Evolutionary conservation across 1,140 invertebrate species (phyloP), one percentile per base, ranked within the genome.

Genomic region (Lordiphosa stackelbergi): DNA sequence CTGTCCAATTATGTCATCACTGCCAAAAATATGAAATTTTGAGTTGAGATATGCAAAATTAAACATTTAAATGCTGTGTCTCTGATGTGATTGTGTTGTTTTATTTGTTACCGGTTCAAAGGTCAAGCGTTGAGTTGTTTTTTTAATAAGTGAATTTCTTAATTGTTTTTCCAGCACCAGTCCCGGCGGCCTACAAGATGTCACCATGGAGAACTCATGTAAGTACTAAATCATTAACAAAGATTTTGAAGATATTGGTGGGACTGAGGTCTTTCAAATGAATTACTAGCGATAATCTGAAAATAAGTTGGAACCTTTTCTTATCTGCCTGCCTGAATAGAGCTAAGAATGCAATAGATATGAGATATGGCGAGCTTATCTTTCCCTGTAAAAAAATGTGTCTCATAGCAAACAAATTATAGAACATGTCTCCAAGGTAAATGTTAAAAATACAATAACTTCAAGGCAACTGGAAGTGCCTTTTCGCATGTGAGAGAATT

Each of bases 161-260:
- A 78, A 81, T 66, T 75, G 47, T 57, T 43, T 8, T 90, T 90
- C 31, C 86, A 90, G 90, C 63, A 89, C 89, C 24, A 90, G 89
- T 72, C 90, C 90, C 11, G 89, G 89, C 58, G 88, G 87, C 53
- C 64, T 90, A 53, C 88, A 90, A 73, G 89, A 90, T 85, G 87
- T 89, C 24, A 90, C 89, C 38, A 74, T 90, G 71, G 89, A 90
- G 68, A 85, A 83, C 57, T 71, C 73, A 70, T 78, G 81, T 88
- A 62, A 88, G 79, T 77, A 57, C 11, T 5, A 6, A 16, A 16
- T 24, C 5, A 7, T 11, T 11, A 9, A 16, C 28, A 13, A 9
- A 42, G 10, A 2, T 28, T 5, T 4, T 6, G 1, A 5, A 28
- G 24, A 28, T 19, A 16, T n/a, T n/a, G n/a, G n/a, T n/a, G n/a